Percentiles rank a stretch among this genome's conserved stretches.
phyloP scores from a whole-genome alignment of 1,140 invertebrate genomes.

The Delia radicum region DNA sequence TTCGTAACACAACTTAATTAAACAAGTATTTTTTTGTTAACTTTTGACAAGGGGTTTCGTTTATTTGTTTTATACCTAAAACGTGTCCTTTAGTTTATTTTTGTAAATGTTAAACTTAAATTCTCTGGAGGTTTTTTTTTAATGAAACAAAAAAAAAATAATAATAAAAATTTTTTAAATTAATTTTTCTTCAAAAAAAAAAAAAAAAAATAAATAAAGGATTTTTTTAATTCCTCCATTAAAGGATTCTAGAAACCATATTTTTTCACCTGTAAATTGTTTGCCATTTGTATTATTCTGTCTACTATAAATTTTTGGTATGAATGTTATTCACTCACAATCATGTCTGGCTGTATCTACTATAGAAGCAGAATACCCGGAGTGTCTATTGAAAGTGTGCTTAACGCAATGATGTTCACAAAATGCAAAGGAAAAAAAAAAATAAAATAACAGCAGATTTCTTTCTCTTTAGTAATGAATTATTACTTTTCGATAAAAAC shows the following conservation, averaged over 20 bases:
- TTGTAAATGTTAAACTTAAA: not conserved
- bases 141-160: not conserved
- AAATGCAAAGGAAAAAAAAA: not conserved
- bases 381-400: not conserved
- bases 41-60: not conserved
- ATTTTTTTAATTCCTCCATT: not conserved
- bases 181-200: not conserved
- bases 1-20: not conserved
- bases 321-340: not conserved
- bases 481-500: conserved; percentile 2
- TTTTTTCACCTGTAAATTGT: not conserved
- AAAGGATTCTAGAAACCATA: not conserved
- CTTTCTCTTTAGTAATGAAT: not conserved
- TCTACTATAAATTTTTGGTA: not conserved
- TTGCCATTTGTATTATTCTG: not conserved
- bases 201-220: not conserved
- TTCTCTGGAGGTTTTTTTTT: not conserved
- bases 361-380: too few species aligned
- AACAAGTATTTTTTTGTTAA: not conserved
- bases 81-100: not conserved
- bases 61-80: not conserved
- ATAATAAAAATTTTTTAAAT: too few species aligned
- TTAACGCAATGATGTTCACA: not conserved
- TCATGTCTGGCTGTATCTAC: not conserved
- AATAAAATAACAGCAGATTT: not conserved